Conservation (phyloP, 2,888 invertebrate species). For the Hydropsyche betteni region DNA sequence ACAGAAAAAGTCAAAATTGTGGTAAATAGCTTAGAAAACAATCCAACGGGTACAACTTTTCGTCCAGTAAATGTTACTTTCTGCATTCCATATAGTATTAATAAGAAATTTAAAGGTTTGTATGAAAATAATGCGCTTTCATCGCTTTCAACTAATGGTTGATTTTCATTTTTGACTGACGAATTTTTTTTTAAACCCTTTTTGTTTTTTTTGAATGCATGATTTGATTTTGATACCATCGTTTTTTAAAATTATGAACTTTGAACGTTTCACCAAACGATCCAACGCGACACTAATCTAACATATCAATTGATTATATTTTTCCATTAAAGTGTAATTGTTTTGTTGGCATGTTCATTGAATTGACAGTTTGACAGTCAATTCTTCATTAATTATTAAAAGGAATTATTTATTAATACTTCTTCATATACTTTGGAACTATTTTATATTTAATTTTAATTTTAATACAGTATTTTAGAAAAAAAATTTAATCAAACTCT, state of each 20-base stretch:
- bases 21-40: slow-evolving; percentile 41
- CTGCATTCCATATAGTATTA: slow-evolving; percentile 42
- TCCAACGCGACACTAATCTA: too few relatives aligned
- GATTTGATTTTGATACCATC: slow-evolving; percentile 6
- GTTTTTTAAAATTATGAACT: background rate
- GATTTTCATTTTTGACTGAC: too few relatives aligned
- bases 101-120: slow-evolving; percentile 40
- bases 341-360: too few relatives aligned
- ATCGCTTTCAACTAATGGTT: background rate
- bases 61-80: slow-evolving; percentile 41
- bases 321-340: too few relatives aligned
- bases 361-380: too few relatives aligned
- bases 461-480: too few relatives aligned
- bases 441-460: too few relatives aligned
- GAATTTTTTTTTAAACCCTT: background rate
- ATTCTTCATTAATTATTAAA: too few relatives aligned
- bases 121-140: slow-evolving; percentile 32
- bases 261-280: too few relatives aligned
- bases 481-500: background rate
- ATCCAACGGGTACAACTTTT: slow-evolving; percentile 29
- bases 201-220: slow-evolving; percentile 2
- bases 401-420: too few relatives aligned
- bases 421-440: background rate
- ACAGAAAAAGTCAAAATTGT: background rate
- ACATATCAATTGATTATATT: too few relatives aligned